Percentiles rank a stretch among this genome's conserved stretches.
Evolutionary conservation across 37 sponge, comb jelly and placozoan species (phyloP).

Genomic region (Bolinopsis microptera): DNA sequence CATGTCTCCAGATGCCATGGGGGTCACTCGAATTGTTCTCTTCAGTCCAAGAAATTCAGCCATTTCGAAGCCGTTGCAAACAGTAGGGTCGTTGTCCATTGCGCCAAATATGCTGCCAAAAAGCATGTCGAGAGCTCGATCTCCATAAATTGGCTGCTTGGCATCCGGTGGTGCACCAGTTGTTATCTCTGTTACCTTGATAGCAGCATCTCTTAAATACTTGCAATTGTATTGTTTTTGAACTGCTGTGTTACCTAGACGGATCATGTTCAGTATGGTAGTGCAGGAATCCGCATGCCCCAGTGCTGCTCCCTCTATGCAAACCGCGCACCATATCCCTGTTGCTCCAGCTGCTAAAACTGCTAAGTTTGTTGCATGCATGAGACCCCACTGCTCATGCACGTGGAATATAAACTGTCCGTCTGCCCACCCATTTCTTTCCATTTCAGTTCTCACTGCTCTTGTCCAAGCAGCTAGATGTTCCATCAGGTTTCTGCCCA

Average conservation of each 20-base stretch:
- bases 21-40: constrained; percentile 71
- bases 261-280: constrained; percentile 82
- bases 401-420: constrained; percentile 77
- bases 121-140: constrained; percentile 66
- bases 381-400: constrained; percentile 86
- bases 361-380: constrained; percentile 72
- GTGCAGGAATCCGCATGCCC: constrained; percentile 84
- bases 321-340: constrained; percentile 86
- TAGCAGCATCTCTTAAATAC: constrained; percentile 67
- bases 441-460: constrained; percentile 73
- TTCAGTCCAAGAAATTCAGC: constrained; percentile 81
- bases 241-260: constrained; percentile 66
- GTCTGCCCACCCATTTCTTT: constrained; percentile 72
- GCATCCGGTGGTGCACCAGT: constrained; percentile 64
- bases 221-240: constrained; percentile 66
- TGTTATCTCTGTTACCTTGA: constrained; percentile 61
- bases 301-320: constrained; percentile 86
- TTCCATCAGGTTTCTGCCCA: constrained; percentile 79
- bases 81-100: constrained; percentile 8
- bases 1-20: constrained; percentile 79
- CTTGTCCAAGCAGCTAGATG: constrained; percentile 81
- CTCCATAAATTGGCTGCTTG: constrained; percentile 66
- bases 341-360: constrained; percentile 80
- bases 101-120: constrained; percentile 66
- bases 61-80: constrained; percentile 71